Base-by-base conservation (phyloP, 2,113 vertebrate species). In the Paramormyrops kingsleyae region DNA sequence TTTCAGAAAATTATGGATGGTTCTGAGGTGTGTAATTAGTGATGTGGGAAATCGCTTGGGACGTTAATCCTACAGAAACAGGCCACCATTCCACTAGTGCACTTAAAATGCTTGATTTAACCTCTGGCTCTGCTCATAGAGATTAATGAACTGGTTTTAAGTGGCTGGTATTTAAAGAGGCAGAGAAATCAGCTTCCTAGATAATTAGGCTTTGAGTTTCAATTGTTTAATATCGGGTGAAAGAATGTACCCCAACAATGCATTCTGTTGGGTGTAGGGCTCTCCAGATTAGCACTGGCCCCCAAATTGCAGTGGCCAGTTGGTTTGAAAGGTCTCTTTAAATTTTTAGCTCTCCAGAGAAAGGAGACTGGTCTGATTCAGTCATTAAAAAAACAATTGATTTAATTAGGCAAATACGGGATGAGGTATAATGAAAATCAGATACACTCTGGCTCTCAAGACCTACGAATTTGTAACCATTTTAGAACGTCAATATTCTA, bases 231-330 rank as follows among this genome's bases (percentile, higher is more conserved):
- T 70, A 46, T 59, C 35, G 87, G 15, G 74, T 87, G 49, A 87
- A 92, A 83, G 83, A 91, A 88, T 86, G 47, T 83, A 31, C 52
- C 52, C 49, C n/a, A 46, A 56, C 88, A 70, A 89, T 77, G 88
- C 47, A 90, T 84, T 89, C 27, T 59, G 59, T 80, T 70, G 39
- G 24, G 59, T 47, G 42, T 17, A 86, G 70, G 70, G 50, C 27
- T 90, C 89, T 91, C 83, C 84, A 70, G 88, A 24, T 92, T 46
- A 85, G 59, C n/a, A 42, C 87, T 17, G 89, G 88, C 66, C 6
- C 70, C 88, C 80, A 89, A 39, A 87, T 46, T 50, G 46, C 52
- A 35, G 83, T 52, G 42, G 47, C 10, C 50, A 5, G 49, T 74
- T 62, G 50, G 86, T 87, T 89, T 80, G 62, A 91, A 90, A 80